Percentiles rank a stretch among this genome's conserved stretches.
These are phyloP conservation scores for Aporophyla nigra DNA, from an alignment of 2,888 invertebrate genomes.

Conservation along the genomic window DNA sequence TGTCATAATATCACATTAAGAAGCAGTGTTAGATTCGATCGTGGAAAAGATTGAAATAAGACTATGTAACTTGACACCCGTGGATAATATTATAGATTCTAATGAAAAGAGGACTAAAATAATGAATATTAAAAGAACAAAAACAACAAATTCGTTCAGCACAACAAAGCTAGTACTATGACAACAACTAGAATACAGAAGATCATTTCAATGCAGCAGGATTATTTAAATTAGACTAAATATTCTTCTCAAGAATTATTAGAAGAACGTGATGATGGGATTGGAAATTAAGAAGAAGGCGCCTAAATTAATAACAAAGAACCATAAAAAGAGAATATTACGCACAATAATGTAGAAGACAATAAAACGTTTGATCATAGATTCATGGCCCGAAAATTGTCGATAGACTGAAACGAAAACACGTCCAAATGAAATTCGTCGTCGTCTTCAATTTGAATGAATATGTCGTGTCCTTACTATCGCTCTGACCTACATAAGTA, in stretches of 20 bases:
- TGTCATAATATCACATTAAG: conserved; percentile 22
- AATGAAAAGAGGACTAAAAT: background rate
- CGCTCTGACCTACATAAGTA: conserved; percentile 57
- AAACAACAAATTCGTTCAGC: background rate
- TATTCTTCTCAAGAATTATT: background rate
- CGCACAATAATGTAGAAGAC: background rate
- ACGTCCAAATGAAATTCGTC: conserved; percentile 44
- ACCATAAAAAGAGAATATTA: background rate
- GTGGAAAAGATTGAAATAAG: conserved; percentile 1
- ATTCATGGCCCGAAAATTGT: background rate
- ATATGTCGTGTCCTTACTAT: conserved; percentile 55
- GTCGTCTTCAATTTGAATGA: conserved; percentile 48
- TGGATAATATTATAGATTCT: conserved; percentile 2
- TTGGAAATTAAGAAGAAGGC: background rate
- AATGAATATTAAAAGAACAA: background rate
- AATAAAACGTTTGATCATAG: conserved; percentile 25
- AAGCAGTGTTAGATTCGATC: conserved; percentile 13
- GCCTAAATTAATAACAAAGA: background rate
- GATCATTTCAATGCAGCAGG: background rate
- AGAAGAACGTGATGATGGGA: background rate
- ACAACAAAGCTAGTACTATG: background rate
- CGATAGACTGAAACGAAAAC: conserved; percentile 24
- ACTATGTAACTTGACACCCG: conserved; percentile 18
- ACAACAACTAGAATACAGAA: background rate
- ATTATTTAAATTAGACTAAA: background rate